Base-by-base conservation (phyloP, 2,888 invertebrate species). In the Erebia ligea region DNA sequence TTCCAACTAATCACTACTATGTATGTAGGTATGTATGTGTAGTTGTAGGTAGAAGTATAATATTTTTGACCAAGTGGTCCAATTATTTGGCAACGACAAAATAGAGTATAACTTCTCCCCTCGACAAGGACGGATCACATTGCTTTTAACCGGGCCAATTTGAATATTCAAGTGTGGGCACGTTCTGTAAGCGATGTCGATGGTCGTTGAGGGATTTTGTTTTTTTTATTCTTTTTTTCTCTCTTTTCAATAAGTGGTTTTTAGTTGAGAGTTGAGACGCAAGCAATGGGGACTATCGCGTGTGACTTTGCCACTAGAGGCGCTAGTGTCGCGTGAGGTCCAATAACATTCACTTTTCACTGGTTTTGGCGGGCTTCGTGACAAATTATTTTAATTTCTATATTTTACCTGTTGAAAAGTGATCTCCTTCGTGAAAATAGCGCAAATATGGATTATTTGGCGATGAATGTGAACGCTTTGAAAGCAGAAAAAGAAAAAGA, bases 161-260 rank as follows among this genome's bases (percentile, higher is more conserved):
- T 90, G 86, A 90, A 91, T 91, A 90, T 89, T 87, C 86, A 88
- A 89, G 88, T 85, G 85, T 85, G 83, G 84, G 83, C 83, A 84
- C 82, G 84, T 79, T 83, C 82, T 77, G 83, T 83, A 84, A 84
- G 84, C 83, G 84, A 84, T 82, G 86, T 85, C 85, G 84, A 87
- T 87, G 78, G 79, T 70, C 73, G 74, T 72, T 73, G 72, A 70
- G 72, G 59, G 70, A 68, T 69, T 69, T 61, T 72, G 56, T 45
- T 61, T 69, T 68, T 68, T 68, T 54, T 62, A 15, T 62, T 13
- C 48, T 48, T 42, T 64, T 67, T 45, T 45, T 42, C 68, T 61
- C 59, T 57, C 62, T 67, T 54, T 72, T 62, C 59, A 61, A 40
- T n/a, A 56, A 71, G 73, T 63, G 69, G 65, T 72, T 69, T 68